Evolutionary conservation across 1,140 invertebrate species (phyloP), one percentile per base, ranked within the genome.

Genomic region (Drosophila erecta): DNA sequence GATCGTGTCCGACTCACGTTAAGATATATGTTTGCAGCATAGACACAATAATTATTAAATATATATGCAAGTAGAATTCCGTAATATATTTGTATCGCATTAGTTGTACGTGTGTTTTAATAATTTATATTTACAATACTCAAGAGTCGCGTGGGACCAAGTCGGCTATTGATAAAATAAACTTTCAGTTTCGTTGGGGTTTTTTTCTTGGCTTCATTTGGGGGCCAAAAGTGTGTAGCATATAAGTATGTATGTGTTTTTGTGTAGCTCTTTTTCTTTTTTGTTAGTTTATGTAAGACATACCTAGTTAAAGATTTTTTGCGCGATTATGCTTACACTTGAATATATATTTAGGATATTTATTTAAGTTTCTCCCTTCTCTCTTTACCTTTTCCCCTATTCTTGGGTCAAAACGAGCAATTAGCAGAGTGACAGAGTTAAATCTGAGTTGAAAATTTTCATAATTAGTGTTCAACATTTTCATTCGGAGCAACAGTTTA

Each of bases 291-390:
- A 44, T 71, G 53, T 76, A 74, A 72, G 80, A 81, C 89, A 91
- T 91, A 91, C 89, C 89, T 86, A 91, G 79, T 81, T 70, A 91
- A 91, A 91, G 89, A 91, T 91, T 91, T 91, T 89, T 89, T 89
- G 84, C 80, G 84, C 84, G 76, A 86, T 71, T 78, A 78, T 61
- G 59, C 78, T 66, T 76, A 80, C 62, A 75, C 54, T 86, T 86
- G 53, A 84, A 83, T 80, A 65, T 73, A 81, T 44, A 33, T 44
- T 71, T 57, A 41, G n/a, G 20, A 58, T 62, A 64, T 65, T 74
- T 56, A 65, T 69, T 83, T 49, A 35, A 53, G 24, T 56, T 49
- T 46, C 54, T 46, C 24, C 43, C 55, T 41, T 60, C 61, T 60
- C 61, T 17, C 46, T 44, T 46, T 44, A 58, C 40, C 37, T 22